Base-by-base conservation (phyloP, 2,797 vertebrate genomes). In the Peromyscus attwateri region DNA sequence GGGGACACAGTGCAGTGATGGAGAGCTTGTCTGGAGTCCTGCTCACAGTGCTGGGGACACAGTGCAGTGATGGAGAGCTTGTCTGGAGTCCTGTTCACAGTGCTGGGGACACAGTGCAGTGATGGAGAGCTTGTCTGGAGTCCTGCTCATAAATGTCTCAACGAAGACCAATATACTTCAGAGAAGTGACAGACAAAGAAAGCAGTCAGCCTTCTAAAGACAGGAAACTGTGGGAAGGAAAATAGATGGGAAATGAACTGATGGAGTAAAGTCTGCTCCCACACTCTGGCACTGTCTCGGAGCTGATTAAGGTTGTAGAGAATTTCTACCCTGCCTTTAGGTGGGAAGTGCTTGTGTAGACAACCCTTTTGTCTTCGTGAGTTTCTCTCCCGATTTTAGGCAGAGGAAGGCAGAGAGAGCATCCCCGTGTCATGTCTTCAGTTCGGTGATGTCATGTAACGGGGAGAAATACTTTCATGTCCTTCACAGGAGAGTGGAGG, bases 351-450 rank as follows among this genome's bases (percentile, higher is more conserved):
- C 43, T 37, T 83, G 14, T 46, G 46, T n/a, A 68, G 57, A 68
- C 40, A 94, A 43, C 37, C 34, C 55, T 37, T 81, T 92, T 66
- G 68, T 92, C 60, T 85, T 87, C 55, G 57, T 66, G n/a, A 92
- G 43, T 23, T 17, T 40, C 37, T 77, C 21, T 27, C 29, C 43
- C 37, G 31, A 43, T 79, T 64, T 79, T 79, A 64, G 57, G 40
- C 57, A 64, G 40, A 90, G 60, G 68, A 14, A 57, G 49, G 21
- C 46, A 77, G 80, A 89, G 80, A 75, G 46, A 77, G 31, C 52
- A 79, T 43, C 49, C 73, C 25, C 62, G 37, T 8, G 27, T 60
- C 60, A 49, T 71, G 49, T 37, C 37, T 70, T 90, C 68, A 46
- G 80, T 37, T 77, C 49, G 62, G 17, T 31, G 34, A 46, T 43